phyloP scores from a whole-genome alignment of 2,113 vertebrate genomes.

The Tylochromis polylepis region DNA sequence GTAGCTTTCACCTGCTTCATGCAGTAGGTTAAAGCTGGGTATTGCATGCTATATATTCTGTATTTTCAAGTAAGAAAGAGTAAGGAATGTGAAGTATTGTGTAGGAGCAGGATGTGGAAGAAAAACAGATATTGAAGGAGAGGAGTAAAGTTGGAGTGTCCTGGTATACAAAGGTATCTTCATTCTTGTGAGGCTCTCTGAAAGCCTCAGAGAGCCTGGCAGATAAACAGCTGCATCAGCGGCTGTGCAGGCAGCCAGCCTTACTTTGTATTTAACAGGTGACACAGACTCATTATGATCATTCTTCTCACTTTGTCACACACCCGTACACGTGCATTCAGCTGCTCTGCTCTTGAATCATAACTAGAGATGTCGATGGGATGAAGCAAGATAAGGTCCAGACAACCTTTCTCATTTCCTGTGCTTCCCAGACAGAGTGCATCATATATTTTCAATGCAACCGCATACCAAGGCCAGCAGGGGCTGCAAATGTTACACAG shows the following conservation, averaged over 20 bases:
- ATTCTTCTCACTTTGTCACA: constrained; percentile 1
- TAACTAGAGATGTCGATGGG: not conserved
- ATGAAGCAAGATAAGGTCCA: not conserved
- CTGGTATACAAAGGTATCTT: not conserved
- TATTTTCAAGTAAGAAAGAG: not conserved
- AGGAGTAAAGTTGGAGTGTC: not conserved
- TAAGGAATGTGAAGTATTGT: not conserved
- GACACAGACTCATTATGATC: not conserved
- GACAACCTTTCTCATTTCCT: not conserved
- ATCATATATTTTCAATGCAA: not conserved
- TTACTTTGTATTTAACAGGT: not conserved
- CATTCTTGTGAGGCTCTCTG: not conserved
- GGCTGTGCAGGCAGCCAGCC: not conserved
- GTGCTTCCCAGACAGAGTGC: not conserved
- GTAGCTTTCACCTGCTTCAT: not conserved
- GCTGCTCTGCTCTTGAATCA: not conserved
- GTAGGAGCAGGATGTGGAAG: not conserved
- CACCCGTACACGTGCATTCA: constrained; percentile 2
- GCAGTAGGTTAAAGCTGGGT: not conserved
- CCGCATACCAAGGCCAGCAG: not conserved
- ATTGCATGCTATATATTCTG: not conserved
- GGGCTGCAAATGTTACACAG: not conserved
- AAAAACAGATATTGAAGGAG: not conserved
- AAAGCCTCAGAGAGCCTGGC: constrained; percentile 16
- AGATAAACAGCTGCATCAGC: constrained; percentile 38